phyloP scores from a whole-genome alignment of 2,797 vertebrate genomes.

The Falco peregrinus region DNA sequence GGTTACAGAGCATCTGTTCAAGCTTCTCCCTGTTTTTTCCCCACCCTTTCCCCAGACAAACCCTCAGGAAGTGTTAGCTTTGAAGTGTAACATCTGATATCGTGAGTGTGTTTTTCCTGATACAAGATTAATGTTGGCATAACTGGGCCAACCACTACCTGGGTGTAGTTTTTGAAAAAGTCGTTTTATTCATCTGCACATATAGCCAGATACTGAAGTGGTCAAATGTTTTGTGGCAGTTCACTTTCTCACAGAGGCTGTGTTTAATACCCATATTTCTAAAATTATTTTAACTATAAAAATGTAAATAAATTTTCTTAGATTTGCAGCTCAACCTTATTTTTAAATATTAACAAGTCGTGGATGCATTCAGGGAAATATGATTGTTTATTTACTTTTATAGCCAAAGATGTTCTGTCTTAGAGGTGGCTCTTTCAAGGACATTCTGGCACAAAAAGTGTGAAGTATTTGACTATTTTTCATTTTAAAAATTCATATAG shows the following conservation, averaged over 20 bases:
- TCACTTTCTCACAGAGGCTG: neutral
- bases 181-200: neutral
- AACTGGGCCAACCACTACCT: neutral
- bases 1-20: neutral
- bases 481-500: neutral
- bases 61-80: neutral
- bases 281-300: neutral
- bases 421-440: neutral
- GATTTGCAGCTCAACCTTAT: neutral
- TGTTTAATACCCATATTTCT: neutral
- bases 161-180: neutral
- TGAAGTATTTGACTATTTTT: neutral
- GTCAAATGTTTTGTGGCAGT: neutral
- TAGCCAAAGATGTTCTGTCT: neutral
- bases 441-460: neutral
- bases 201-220: neutral
- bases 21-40: neutral
- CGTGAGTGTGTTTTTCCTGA: neutral
- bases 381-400: neutral
- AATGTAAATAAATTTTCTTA: neutral
- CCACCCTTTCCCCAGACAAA: neutral
- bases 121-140: neutral
- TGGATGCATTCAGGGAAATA: neutral
- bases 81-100: neutral
- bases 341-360: neutral